Evolutionary conservation across 2,113 vertebrate genomes (phyloP).

Genomic region (Eulemur rufifrons): DNA sequence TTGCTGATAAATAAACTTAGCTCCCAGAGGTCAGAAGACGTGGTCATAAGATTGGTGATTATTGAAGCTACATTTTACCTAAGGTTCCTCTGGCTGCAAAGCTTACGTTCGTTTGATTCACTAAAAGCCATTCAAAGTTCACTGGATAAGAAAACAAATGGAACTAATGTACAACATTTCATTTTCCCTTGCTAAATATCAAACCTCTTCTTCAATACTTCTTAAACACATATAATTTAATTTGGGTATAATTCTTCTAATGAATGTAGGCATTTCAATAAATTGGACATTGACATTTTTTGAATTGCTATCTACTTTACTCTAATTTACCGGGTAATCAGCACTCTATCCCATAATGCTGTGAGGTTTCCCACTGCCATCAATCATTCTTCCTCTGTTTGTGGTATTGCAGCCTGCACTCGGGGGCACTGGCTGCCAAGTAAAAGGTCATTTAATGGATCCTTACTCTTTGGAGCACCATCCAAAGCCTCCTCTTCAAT

Average conservation of each 20-base stretch:
- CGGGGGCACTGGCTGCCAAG: constrained; percentile 22
- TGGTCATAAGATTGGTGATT: not conserved
- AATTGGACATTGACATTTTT: constrained; percentile 24
- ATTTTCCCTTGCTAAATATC: not conserved
- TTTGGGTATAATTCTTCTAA: not conserved
- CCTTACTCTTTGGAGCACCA: constrained; percentile 55
- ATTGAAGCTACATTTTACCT: not conserved
- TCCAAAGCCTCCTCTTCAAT: constrained; percentile 69
- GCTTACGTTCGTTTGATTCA: not conserved
- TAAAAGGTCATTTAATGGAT: constrained; percentile 54
- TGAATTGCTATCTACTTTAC: constrained; percentile 11
- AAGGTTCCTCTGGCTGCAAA: not conserved
- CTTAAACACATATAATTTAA: not conserved
- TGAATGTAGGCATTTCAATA: constrained; percentile 28
- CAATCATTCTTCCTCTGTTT: not conserved
- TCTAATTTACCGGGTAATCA: not conserved
- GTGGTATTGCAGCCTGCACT: not conserved
- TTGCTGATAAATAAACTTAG: not conserved
- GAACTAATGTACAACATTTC: not conserved
- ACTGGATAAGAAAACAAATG: not conserved
- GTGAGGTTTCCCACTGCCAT: not conserved
- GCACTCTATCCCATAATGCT: not conserved
- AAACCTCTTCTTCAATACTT: not conserved
- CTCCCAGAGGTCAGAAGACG: not conserved
- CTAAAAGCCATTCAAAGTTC: not conserved